Evolutionary conservation across 2,797 vertebrate genomes (phyloP), one percentile per base, ranked within the genome.

Genomic region (Neoniphon sammara): DNA sequence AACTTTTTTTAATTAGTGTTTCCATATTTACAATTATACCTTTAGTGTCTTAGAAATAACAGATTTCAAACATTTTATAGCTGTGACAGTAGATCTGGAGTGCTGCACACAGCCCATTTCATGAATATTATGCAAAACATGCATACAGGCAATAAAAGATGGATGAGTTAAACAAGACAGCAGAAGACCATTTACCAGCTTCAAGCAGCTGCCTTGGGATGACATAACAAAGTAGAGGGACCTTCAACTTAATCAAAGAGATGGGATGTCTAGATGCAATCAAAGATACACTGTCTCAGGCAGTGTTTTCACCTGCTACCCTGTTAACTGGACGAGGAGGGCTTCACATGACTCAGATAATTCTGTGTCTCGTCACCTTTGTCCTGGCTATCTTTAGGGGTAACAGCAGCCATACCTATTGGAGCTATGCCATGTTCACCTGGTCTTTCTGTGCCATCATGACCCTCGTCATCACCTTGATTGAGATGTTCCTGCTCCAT

Each of bases 351-450:
- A 55, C 65, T 42, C 87, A 93, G 87, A 87, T 93, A 10, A 1
- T 84, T 4, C 17, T 93, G 46, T 89, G 36, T 54, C 18, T 87
- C 61, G 60, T 89, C 73, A 93, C 90, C 46, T 93, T 93, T 12
- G 0, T 87, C 21, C 31, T 91, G 78, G 69, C 39, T 14, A 2
- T 5, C n/a, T 44, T 93, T 0, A 83, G 78, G 75, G 87, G 91
- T 55, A 47, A 74, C 8, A 88, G 89, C 66, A 74, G 9, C 30
- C 62, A 7, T 23, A 18, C 89, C 53, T 95, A 91, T 6, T 95
- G 95, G 70, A 85, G 59, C 0, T 96, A 95, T 69, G 94, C 94
- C 11, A 95, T 96, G 94, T 95, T 96, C 83, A 89, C 93, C 6
- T 97, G 95, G 95, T 91, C 92, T 54, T 92, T 96, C 85, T 96